Base-by-base conservation (phyloP, 2,797 vertebrate species). In the Austrolebias charrua region DNA sequence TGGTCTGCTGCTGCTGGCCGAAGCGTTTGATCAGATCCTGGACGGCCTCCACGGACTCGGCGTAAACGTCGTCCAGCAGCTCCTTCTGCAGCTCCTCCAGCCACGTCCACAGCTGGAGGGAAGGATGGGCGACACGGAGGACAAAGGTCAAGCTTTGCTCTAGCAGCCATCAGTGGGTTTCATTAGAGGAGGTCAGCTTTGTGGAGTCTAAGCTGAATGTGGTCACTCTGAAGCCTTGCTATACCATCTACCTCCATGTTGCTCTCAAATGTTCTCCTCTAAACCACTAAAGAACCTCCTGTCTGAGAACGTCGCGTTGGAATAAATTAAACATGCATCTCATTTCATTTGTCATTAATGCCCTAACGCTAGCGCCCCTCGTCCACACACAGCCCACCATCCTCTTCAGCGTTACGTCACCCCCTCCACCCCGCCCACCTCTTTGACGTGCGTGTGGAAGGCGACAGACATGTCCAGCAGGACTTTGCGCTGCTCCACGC, bases 51-150 rank as follows among this genome's bases (percentile, higher is more conserved):
- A 98, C 97, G 0, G 97, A 98, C 85, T 99, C 97, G 0, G 97
- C 97, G 0, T 98, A 98, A 67, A 98, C 97, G 60, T 99, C 97
- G 40, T 99, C 97, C 86, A 98, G 92, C 75, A 99, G 91, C 68
- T 99, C 97, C 79, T 98, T 98, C 91, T 99, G 97, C 19, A 99
- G 92, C 70, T 98, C 97, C 90, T 99, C 97, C 86, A 99, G 92
- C 97, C 97, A 99, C 0, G 97, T 96, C 97, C 97, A 98, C 73
- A 99, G 90, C 97, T 98, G 76, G 45, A 51, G 48, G 24, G 6
- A 10, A 40, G 11, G 31, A 9, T 33, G 9, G n/a, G n/a, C 58
- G 8, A 43, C 12, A 10, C 7, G 29, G 13, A 56, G n/a, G 12
- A 35, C 13, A 53, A 7, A 5, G 24, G 14, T 2, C 28, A 43